Percentiles rank a stretch among this genome's conserved stretches.
Evolutionary conservation across 2,797 vertebrate species (phyloP).

Genomic region (Lagocephalus sceleratus): DNA sequence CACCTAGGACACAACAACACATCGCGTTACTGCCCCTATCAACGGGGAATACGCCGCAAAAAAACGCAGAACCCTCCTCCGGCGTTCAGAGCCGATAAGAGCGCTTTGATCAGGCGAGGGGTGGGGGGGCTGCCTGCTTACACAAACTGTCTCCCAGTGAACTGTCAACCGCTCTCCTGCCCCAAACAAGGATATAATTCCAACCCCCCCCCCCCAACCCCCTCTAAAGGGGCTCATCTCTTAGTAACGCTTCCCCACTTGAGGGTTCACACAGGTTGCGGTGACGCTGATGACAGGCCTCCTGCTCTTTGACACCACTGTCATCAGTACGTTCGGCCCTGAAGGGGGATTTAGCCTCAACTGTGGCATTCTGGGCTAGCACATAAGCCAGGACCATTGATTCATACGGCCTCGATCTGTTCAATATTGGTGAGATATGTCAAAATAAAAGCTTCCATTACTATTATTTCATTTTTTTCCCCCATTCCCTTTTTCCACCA

Average conservation of each 20-base stretch:
- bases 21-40: conserved; percentile 5
- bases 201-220: no score
- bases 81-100: no score
- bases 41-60: background rate
- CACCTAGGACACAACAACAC: conserved; percentile 30
- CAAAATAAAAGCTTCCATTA: no score
- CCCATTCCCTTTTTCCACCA: no score
- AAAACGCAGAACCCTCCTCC: background rate
- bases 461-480: no score
- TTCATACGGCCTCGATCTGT: conserved; percentile 27
- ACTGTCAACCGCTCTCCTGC: conserved; percentile 36
- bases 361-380: background rate
- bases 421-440: conserved; percentile 17
- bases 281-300: conserved; percentile 55
- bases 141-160: conserved; percentile 26
- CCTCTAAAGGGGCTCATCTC: conserved; percentile 43
- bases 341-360: background rate
- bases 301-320: conserved; percentile 44
- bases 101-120: no score
- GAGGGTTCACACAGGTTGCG: conserved; percentile 47
- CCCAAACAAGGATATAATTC: conserved; percentile 29
- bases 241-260: conserved; percentile 34
- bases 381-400: conserved; percentile 20
- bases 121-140: no score
- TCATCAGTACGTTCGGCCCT: conserved; percentile 25